phyloP scores from a whole-genome alignment of 1,140 invertebrate genomes.

The Drosophila rufa region DNA sequence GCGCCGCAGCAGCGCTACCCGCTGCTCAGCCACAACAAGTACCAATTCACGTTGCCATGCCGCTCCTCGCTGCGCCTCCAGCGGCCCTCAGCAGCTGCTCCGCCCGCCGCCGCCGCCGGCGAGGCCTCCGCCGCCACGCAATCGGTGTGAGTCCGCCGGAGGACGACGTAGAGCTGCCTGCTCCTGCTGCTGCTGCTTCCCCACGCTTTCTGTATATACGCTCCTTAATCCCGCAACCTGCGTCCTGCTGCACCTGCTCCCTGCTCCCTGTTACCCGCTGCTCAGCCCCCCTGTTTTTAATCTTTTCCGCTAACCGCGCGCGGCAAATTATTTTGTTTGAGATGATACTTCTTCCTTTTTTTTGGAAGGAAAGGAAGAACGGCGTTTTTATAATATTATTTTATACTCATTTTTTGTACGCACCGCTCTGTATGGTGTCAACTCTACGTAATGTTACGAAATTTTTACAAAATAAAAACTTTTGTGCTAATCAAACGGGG shows the following conservation, averaged over 20 bases:
- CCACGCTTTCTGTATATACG: slow-evolving; percentile 47
- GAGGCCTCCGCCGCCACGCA: slow-evolving; percentile 44
- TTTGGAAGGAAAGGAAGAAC: slow-evolving; percentile 2
- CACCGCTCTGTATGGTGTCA: neutral
- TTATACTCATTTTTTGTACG: slow-evolving; percentile 19
- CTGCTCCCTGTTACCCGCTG: neutral
- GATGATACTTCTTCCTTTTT: slow-evolving; percentile 5
- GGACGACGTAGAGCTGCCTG: neutral
- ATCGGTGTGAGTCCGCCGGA: slow-evolving; percentile 47
- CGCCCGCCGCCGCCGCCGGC: neutral
- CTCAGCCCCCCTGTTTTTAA: neutral
- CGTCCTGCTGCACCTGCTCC: neutral
- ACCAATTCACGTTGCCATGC: slow-evolving; percentile 85
- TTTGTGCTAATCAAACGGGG: slow-evolving; percentile 8
- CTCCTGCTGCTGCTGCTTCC: slow-evolving; percentile 3
- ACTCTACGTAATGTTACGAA: slow-evolving; percentile 9
- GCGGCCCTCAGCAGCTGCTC: slow-evolving; percentile 33
- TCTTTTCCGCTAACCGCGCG: neutral
- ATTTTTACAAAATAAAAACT: slow-evolving; percentile 21
- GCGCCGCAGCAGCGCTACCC: slow-evolving; percentile 79
- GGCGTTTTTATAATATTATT: slow-evolving; percentile 19
- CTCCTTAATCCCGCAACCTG: slow-evolving; percentile 4
- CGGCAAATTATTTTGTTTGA: slow-evolving; percentile 14
- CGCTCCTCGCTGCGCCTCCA: slow-evolving; percentile 82
- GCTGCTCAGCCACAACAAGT: slow-evolving; percentile 78